phyloP scores from a whole-genome alignment of 2,797 vertebrate genomes.

The Danio jaintianensis region DNA sequence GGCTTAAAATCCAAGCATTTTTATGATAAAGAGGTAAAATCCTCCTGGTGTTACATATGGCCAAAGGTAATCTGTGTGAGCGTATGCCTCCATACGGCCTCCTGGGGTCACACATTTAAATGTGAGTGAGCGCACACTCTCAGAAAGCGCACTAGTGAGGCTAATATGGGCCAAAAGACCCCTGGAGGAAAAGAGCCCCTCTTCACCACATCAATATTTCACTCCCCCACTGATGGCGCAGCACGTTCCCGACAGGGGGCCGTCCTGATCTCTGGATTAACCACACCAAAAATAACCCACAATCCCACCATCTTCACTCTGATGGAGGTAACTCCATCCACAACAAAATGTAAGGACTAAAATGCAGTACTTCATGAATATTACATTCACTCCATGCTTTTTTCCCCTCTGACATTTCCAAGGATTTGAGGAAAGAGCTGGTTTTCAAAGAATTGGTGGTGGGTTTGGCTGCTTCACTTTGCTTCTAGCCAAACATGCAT shows the following conservation, averaged over 20 bases:
- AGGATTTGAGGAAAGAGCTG: slow-evolving; percentile 7
- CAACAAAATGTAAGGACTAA: slow-evolving; percentile 31
- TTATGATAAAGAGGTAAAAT: not conserved
- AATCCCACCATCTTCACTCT: slow-evolving; percentile 43
- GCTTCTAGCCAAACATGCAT: slow-evolving; percentile 12
- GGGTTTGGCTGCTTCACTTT: not conserved
- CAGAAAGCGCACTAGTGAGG: slow-evolving; percentile 42
- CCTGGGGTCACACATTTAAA: slow-evolving; percentile 43
- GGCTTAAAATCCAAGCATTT: not conserved
- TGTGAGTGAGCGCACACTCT: slow-evolving; percentile 36
- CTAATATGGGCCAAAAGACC: slow-evolving; percentile 60
- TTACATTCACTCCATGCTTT: slow-evolving; percentile 40
- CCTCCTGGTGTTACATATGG: slow-evolving; percentile 2
- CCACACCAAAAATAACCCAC: slow-evolving; percentile 61
- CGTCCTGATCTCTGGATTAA: slow-evolving; percentile 61
- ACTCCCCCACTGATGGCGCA: slow-evolving; percentile 59
- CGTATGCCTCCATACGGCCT: slow-evolving; percentile 33
- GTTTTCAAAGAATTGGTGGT: not conserved
- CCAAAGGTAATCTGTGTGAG: slow-evolving; percentile 18
- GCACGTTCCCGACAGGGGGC: slow-evolving; percentile 50
- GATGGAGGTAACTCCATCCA: slow-evolving; percentile 21
- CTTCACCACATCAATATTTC: slow-evolving; percentile 64
- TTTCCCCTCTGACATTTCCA: not conserved
- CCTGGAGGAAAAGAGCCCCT: slow-evolving; percentile 54
- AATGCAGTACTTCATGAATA: slow-evolving; percentile 19